Conservation (phyloP, 35 echinoderm and acorn worm species). For the Diadema setosum region DNA sequence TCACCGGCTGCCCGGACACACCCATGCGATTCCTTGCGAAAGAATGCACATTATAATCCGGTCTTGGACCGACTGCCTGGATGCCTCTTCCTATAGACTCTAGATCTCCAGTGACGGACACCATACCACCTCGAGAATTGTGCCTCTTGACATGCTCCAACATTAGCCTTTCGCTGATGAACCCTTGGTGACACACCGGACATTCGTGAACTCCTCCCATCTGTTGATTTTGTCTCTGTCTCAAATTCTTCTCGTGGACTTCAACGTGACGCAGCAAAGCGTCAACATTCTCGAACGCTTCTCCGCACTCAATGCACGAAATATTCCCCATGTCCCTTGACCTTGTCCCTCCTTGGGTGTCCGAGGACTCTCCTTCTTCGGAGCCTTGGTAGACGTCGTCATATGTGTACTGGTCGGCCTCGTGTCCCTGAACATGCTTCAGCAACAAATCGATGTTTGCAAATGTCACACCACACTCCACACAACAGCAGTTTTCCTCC, state of each 20-base stretch:
- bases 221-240: background rate
- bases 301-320: conserved; percentile 4
- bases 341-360: background rate
- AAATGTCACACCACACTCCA: conserved; percentile 1
- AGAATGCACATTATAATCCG: background rate
- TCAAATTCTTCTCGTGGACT: background rate
- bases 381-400: background rate
- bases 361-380: background rate
- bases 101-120: background rate
- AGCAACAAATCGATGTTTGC: background rate
- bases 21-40: background rate
- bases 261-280: background rate
- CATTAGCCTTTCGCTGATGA: background rate
- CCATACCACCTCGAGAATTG: background rate
- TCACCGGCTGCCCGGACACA: background rate
- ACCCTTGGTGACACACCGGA: background rate
- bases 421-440: background rate
- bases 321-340: background rate
- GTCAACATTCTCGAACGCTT: background rate
- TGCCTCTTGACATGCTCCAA: background rate
- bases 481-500: background rate
- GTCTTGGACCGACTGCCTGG: background rate
- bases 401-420: background rate
- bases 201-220: background rate
- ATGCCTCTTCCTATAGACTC: background rate